Conservation (phyloP, 2,797 vertebrate species). For the Jordanella pulchra region DNA sequence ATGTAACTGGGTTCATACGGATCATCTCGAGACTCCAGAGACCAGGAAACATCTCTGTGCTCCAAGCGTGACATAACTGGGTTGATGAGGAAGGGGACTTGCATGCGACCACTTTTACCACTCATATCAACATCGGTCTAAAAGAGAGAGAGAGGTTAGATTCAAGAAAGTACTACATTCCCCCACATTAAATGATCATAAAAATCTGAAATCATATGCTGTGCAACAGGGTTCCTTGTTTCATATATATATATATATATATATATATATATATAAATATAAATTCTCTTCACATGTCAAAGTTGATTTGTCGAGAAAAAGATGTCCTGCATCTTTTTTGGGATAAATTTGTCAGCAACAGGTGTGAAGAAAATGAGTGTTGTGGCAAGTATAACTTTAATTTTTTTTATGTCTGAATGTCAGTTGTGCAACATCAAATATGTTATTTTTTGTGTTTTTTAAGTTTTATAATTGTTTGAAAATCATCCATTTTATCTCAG, state of each 20-base stretch:
- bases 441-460: background rate
- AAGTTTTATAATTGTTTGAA: background rate
- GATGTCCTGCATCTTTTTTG: too few species aligned
- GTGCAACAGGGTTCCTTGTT: too few species aligned
- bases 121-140: conserved; percentile 51
- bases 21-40: conserved; percentile 75
- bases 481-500: background rate
- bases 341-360: too few species aligned
- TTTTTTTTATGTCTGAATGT: too few species aligned
- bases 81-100: conserved; percentile 70
- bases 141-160: conserved; percentile 25
- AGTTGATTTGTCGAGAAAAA: too few species aligned
- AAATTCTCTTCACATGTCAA: too few species aligned
- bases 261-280: too few species aligned
- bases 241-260: too few species aligned
- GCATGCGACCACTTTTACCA: conserved; percentile 70
- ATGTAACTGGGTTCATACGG: conserved; percentile 75
- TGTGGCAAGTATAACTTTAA: too few species aligned
- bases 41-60: conserved; percentile 75
- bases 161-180: background rate
- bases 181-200: background rate
- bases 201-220: conserved; percentile 1
- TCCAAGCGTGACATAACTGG: conserved; percentile 68
- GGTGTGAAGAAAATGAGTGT: too few species aligned
- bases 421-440: too few species aligned